Evolutionary conservation across 2,797 vertebrate genomes (phyloP), one percentile per base, ranked within the genome.

Genomic region (Spea hammondii): DNA sequence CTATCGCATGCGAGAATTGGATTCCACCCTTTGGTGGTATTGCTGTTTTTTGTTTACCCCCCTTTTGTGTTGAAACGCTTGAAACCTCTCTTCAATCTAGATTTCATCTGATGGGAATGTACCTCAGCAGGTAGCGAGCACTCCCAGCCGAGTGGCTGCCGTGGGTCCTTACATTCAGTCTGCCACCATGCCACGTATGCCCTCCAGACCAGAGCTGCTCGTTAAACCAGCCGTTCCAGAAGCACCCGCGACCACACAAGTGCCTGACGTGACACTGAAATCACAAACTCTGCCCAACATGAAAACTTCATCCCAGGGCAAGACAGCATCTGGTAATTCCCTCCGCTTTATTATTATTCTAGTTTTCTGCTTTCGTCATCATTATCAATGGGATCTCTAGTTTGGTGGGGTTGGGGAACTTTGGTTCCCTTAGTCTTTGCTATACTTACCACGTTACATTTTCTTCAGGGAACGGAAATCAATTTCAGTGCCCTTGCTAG

Each of bases 151-250:
- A 0, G 98, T 98, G 91, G 98, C 98, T 9, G 98, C 98, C 0
- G 98, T 99, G 4, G 98, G 96, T 65, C 98, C 98, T 1, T 99
- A 99, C 45, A 97, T 98, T 84, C 98, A 98, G 89, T 99, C 96
- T 0, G 96, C 97, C 84, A 98, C 97, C 10, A 93, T 99, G 94
- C 97, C 96, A 10, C 93, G 97, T 4, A 92, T 95, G 83, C 86
- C 90, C 75, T 90, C 90, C n/a, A 94, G 95, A 84, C 94, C 95
- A 0, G 96, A 99, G 32, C 90, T 94, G 75, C 83, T 95, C 70
- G 93, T 96, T 72, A 99, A 99, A 86, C 94, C 96, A 11, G 90
- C 93, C 0, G 92, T 95, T 89, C 92, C 94, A 0, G 96, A 98
- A 74, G 92, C 92, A 5, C 90, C 92, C 2, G 85, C 92, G 80